Percentiles rank a stretch among this genome's conserved stretches.
Conservation (phyloP, 2,797 vertebrate species). For the Rhabdophis nuchalis region DNA sequence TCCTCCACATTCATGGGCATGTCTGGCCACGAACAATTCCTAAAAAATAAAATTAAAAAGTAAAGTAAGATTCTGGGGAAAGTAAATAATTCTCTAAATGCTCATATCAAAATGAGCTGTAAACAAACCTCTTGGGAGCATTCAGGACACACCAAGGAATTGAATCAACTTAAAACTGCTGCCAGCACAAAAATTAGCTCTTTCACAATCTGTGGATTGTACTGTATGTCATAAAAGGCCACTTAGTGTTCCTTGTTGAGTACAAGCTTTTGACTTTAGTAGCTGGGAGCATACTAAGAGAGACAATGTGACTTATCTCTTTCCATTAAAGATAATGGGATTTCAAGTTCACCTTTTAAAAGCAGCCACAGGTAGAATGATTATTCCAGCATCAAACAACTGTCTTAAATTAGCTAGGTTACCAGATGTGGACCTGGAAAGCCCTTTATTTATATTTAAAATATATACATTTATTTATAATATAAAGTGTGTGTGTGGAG, state of each 20-base stretch:
- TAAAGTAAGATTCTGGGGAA: not conserved
- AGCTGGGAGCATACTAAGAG: not conserved
- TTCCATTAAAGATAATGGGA: not conserved
- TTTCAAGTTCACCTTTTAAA: not conserved
- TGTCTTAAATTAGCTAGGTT: not conserved
- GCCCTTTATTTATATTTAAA: not conserved
- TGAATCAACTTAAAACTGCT: not conserved
- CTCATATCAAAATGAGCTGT: not conserved
- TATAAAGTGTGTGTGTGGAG: not conserved
- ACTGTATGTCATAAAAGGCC: not conserved
- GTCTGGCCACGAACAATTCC: not conserved
- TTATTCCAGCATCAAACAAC: not conserved
- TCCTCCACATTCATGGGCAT: not conserved
- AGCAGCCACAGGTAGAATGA: not conserved
- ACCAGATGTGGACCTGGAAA: not conserved
- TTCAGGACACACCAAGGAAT: not conserved
- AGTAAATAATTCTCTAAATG: not conserved
- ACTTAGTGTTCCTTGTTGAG: not conserved
- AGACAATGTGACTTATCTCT: not conserved
- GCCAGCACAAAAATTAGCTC: not conserved
- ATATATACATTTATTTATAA: not conserved
- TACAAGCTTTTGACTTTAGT: not conserved
- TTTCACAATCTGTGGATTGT: not conserved
- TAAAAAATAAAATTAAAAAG: slow-evolving; percentile 23
- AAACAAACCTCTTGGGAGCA: not conserved